Evolutionary conservation across 2,888 invertebrate genomes (phyloP), one percentile per base, ranked within the genome.

Genomic region (Belgica antarctica): DNA sequence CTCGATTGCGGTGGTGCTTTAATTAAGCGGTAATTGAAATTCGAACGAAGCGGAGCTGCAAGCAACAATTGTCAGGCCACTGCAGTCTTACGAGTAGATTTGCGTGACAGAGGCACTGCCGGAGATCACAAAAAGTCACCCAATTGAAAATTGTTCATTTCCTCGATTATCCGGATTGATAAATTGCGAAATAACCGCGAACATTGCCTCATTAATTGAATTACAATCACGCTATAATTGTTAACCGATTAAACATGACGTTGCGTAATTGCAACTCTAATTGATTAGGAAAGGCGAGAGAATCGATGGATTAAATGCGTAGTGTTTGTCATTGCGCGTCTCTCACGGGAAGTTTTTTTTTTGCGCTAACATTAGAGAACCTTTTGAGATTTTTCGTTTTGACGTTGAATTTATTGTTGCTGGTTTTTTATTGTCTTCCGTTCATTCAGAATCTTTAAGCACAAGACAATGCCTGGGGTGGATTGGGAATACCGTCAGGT

Each of bases 21-120:
- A 62, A 62, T 62, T 62, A 8, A 31, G 63, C 41, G 41, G 41
- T 41, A 63, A 63, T 63, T 63, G 63, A 61, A 61, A 61, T 28
- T 61, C 27, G 52, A 7, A 22, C 17, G 19, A 52, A n/a, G n/a
- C n/a, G n/a, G 41, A 10, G 52, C 52, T 12, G 52, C 17, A 52
- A 52, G 52, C 19, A n/a, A 52, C 19, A 52, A 52, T 22, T 52
- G 41, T 41, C 41, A n/a, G n/a, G n/a, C n/a, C 31, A 31, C 31
- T 31, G 31, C n/a, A n/a, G n/a, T n/a, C n/a, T 31, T 31, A 31
- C 4, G 31, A 4, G 4, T 15, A 4, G 41, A 41, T 41, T 41
- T 41, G 10, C 41, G 2, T 41, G 3, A n/a, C n/a, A n/a, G 5
- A 41, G 10, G 5, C 41, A n/a, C 15, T 41, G 41, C 15, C 41